These are phyloP conservation scores for Brienomyrus longianalis DNA, from an alignment of 2,113 vertebrate species.

Conservation along the genomic window DNA sequence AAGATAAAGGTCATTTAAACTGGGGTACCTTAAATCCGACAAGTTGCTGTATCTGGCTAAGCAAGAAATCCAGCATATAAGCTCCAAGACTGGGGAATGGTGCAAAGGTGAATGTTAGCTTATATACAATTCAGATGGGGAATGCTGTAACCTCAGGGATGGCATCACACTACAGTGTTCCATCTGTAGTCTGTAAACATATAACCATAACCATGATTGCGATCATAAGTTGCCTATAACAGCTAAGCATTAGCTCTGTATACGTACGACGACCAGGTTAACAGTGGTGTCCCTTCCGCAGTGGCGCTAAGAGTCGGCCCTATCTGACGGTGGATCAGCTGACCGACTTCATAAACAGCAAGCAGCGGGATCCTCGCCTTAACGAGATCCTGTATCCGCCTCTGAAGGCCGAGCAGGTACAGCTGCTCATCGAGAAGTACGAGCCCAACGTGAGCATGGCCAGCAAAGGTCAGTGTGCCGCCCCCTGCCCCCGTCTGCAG, in stretches of 20 bases:
- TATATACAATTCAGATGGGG: not conserved
- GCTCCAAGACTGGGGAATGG: not conserved
- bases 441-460: conserved; percentile 76
- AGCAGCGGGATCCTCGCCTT: conserved; percentile 87
- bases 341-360: conserved; percentile 92
- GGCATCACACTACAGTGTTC: not conserved
- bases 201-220: not conserved
- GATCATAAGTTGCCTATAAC: not conserved
- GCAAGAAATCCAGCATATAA: not conserved
- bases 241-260: not conserved
- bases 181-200: not conserved
- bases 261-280: not conserved
- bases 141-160: not conserved
- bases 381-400: conserved; percentile 97
- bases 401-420: conserved; percentile 90
- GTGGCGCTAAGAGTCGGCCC: conserved; percentile 83
- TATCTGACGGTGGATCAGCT: conserved; percentile 91
- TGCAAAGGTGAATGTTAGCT: not conserved
- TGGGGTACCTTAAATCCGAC: not conserved
- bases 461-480: conserved; percentile 79
- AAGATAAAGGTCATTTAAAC: not conserved
- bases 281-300: conserved; percentile 38
- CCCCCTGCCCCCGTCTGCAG: not conserved
- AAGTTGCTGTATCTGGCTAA: not conserved
- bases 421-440: conserved; percentile 90